These are phyloP conservation scores for Pseudorasbora parva DNA, from an alignment of 2,113 vertebrate genomes.

Conservation along the genomic window DNA sequence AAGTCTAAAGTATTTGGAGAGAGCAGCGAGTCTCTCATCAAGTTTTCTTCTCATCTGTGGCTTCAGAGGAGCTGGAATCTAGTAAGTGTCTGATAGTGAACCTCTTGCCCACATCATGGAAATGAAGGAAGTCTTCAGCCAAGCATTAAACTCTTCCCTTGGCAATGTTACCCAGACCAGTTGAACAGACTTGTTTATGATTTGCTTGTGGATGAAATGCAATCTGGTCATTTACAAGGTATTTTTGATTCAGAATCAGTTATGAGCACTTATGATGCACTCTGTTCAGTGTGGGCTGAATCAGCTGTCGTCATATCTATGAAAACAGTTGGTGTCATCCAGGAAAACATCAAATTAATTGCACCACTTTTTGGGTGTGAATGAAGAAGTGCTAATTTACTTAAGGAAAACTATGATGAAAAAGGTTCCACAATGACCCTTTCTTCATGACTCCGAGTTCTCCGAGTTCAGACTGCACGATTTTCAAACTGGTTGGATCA, in stretches of 20 bases:
- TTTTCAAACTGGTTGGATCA: no score
- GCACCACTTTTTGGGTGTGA: not conserved
- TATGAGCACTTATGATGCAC: not conserved
- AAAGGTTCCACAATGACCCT: no score
- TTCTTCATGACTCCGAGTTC: no score
- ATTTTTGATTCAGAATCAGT: not conserved
- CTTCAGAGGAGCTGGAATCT: constrained; percentile 32
- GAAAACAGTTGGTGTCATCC: not conserved
- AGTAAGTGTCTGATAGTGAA: constrained; percentile 21
- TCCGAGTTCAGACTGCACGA: no score
- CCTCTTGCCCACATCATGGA: not conserved
- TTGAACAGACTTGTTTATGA: constrained; percentile 16
- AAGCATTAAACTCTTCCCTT: constrained; percentile 4
- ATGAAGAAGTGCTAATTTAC: not conserved
- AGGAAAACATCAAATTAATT: not conserved
- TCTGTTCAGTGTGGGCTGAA: not conserved
- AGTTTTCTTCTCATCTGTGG: constrained; percentile 15
- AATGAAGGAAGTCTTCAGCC: not conserved
- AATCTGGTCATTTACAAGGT: not conserved
- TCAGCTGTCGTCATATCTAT: not conserved
- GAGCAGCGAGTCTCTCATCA: not conserved
- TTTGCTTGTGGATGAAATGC: not conserved
- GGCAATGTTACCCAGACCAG: not conserved
- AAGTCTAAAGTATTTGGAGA: constrained; percentile 2
- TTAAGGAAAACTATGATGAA: no score